Evolutionary conservation across 2,797 vertebrate genomes (phyloP).

Genomic region (Mus minutoides): DNA sequence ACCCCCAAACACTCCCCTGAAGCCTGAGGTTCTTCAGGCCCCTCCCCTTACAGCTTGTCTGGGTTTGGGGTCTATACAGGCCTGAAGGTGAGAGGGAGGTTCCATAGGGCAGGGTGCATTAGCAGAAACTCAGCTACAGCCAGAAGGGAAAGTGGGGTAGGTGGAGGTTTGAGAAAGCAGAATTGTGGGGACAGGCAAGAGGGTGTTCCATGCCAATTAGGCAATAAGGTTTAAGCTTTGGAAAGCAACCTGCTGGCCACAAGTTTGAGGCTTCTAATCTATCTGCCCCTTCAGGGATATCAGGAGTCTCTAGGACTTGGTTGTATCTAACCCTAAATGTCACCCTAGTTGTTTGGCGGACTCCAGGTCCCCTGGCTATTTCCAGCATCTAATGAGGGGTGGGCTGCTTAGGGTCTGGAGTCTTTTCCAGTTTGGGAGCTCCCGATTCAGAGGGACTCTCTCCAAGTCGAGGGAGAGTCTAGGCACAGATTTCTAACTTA

Average conservation of each 20-base stretch:
- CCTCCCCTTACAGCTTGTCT: background rate
- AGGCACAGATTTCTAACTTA: background rate
- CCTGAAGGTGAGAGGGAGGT: background rate
- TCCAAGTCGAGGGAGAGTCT: background rate
- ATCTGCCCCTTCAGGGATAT: background rate
- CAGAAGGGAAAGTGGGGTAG: background rate
- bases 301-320: background rate
- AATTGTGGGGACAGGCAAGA: background rate
- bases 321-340: background rate
- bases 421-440: background rate
- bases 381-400: background rate
- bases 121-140: constrained; percentile 24
- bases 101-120: background rate
- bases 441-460: background rate
- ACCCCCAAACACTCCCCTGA: background rate
- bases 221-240: background rate
- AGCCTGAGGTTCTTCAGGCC: background rate
- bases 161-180: background rate
- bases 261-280: background rate
- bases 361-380: background rate
- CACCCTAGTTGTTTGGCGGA: background rate
- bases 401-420: background rate
- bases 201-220: background rate
- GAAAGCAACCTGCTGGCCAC: background rate
- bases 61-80: background rate